Conservation (phyloP, 92 coral and sea anemone species). For the Epizoanthus illoricatus region DNA sequence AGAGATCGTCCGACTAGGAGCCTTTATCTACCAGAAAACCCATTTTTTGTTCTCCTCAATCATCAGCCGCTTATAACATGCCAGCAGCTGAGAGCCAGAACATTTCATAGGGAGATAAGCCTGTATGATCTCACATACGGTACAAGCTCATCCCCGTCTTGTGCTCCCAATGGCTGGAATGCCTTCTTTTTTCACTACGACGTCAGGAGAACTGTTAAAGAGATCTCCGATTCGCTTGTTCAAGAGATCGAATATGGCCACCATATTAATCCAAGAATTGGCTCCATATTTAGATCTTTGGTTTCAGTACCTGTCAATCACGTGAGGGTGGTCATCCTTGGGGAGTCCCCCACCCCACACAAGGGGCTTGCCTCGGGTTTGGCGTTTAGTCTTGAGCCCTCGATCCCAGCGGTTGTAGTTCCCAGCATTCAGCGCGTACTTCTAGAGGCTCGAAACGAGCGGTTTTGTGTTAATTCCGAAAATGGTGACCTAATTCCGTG, state of each 20-base stretch:
- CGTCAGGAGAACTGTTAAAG: background rate
- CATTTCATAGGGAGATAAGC: slow-evolving; percentile 12
- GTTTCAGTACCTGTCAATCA: slow-evolving; percentile 17
- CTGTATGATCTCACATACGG: slow-evolving; percentile 38
- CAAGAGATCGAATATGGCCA: slow-evolving; percentile 36
- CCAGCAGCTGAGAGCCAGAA: slow-evolving; percentile 15
- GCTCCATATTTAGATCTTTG: slow-evolving; percentile 25
- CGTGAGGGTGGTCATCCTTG: slow-evolving; percentile 16
- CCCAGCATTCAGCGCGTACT: slow-evolving; percentile 27
- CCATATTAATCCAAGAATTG: slow-evolving; percentile 19
- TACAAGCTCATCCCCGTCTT: slow-evolving; percentile 18
- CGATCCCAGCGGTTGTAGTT: slow-evolving; percentile 25
- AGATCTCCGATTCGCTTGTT: slow-evolving; percentile 34
- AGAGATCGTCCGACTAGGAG: background rate
- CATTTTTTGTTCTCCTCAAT: slow-evolving; percentile 2
- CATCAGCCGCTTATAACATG: slow-evolving; percentile 12
- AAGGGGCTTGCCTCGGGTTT: slow-evolving; percentile 31
- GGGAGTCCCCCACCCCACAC: slow-evolving; percentile 19
- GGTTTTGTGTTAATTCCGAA: slow-evolving; percentile 25
- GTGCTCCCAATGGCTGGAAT: slow-evolving; percentile 39
- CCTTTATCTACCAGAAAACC: slow-evolving; percentile 5
- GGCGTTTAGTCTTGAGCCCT: slow-evolving; percentile 29
- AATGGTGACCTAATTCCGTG: slow-evolving; percentile 23
- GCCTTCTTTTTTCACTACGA: slow-evolving; percentile 30
- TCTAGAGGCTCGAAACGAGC: slow-evolving; percentile 32